phyloP scores from a whole-genome alignment of 2,797 vertebrate genomes.

The Choloepus didactylus region DNA sequence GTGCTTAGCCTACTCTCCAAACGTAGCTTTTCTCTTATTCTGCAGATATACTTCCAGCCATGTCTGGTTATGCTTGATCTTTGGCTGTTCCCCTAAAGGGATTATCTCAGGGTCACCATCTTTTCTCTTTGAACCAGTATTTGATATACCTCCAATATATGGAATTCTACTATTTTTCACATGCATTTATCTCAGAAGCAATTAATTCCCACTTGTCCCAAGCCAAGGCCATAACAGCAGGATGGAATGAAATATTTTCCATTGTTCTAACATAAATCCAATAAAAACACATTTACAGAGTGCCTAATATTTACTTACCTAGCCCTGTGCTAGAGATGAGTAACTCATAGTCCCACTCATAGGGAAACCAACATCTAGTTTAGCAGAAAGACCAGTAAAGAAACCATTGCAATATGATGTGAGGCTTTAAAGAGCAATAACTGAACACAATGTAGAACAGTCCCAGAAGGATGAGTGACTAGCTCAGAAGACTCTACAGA shows the following conservation, averaged over 20 bases:
- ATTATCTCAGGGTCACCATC: constrained; percentile 31
- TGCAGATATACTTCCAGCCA: not conserved
- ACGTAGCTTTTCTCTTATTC: constrained; percentile 13
- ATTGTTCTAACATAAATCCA: constrained; percentile 38
- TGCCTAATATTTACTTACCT: not conserved
- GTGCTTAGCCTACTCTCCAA: not conserved
- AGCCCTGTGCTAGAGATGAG: not conserved
- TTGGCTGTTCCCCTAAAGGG: constrained; percentile 1
- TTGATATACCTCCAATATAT: constrained; percentile 23
- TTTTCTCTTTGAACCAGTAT: constrained; percentile 57
- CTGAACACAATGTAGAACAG: not conserved
- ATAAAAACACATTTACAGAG: constrained; percentile 28
- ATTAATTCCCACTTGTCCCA: constrained; percentile 38
- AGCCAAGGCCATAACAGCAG: not conserved
- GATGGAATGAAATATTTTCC: constrained; percentile 51
- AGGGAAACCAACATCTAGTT: not conserved
- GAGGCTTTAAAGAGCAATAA: not conserved
- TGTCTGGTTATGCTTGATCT: constrained; percentile 53
- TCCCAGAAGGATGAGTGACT: not conserved
- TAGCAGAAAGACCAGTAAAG: not conserved
- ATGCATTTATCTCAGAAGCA: constrained; percentile 29
- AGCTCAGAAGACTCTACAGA: not conserved
- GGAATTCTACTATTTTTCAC: constrained; percentile 14
- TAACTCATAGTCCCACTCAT: not conserved
- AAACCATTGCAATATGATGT: not conserved